phyloP scores from a whole-genome alignment of 1,140 invertebrate genomes.

The Ridgeia piscesae region DNA sequence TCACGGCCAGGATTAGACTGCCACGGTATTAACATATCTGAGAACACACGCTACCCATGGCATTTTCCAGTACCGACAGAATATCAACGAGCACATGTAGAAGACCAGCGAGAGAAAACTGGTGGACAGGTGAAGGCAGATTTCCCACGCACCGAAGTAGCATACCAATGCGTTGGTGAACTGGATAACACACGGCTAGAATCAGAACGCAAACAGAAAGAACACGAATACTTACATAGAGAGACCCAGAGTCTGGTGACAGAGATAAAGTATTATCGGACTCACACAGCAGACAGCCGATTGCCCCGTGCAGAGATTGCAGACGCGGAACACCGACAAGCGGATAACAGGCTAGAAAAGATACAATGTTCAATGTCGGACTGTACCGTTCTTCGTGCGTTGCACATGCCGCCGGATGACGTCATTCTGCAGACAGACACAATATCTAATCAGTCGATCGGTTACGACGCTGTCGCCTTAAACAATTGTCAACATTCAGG shows the following conservation, averaged over 20 bases:
- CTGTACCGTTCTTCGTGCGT: too few relatives aligned
- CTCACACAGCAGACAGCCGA: neutral
- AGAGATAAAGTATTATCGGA: neutral
- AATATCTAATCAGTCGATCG: neutral
- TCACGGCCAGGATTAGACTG: neutral
- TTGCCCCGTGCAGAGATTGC: too few relatives aligned
- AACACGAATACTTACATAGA: neutral
- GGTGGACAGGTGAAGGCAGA: neutral
- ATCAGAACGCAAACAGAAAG: neutral
- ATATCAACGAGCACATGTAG: neutral
- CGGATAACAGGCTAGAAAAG: too few relatives aligned
- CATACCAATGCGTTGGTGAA: neutral
- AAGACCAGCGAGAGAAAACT: neutral
- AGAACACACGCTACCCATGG: neutral
- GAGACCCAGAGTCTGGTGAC: neutral
- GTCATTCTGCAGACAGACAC: neutral
- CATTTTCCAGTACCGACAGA: neutral
- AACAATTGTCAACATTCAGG: neutral
- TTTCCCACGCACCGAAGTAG: neutral
- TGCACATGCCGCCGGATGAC: neutral
- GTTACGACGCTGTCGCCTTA: neutral
- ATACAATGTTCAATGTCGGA: too few relatives aligned
- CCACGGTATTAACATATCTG: neutral
- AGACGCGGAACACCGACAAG: too few relatives aligned
- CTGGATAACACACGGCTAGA: neutral